These are phyloP conservation scores for Bovichtus variegatus DNA, from an alignment of 2,797 vertebrate species.

Conservation along the genomic window DNA sequence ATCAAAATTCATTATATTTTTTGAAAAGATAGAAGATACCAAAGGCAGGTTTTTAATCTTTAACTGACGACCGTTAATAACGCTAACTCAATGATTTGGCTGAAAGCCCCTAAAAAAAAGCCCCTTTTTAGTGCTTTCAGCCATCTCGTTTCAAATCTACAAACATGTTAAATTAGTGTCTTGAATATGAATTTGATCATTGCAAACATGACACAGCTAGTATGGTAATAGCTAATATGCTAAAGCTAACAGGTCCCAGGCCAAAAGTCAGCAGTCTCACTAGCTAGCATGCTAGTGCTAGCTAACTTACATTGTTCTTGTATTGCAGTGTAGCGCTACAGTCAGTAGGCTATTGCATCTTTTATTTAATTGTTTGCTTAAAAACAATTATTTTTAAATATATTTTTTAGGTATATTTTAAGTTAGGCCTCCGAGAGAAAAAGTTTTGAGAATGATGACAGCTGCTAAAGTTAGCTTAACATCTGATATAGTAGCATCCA, in stretches of 20 bases:
- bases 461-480: not conserved
- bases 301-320: not conserved
- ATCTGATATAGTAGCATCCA: not conserved
- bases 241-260: not conserved
- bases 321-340: not conserved
- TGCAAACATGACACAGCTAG: not conserved
- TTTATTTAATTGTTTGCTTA: too few relatives aligned
- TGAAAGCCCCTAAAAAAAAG: too few relatives aligned
- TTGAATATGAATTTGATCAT: not conserved
- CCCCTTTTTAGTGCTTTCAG: not conserved
- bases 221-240: not conserved
- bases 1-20: too few relatives aligned
- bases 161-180: not conserved
- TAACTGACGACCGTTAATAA: not conserved
- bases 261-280: not conserved
- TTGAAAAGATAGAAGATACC: too few relatives aligned
- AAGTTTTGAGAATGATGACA: not conserved
- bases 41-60: not conserved
- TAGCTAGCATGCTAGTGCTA: too few relatives aligned
- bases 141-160: not conserved
- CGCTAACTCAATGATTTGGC: not conserved
- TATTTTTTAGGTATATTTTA: too few relatives aligned
- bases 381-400: too few relatives aligned
- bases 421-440: not conserved
- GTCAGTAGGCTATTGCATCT: too few relatives aligned